Percentiles rank a stretch among this genome's conserved stretches.
These are phyloP conservation scores for Octodon degus DNA, from an alignment of 2,113 vertebrate species.

Conservation along the genomic window DNA sequence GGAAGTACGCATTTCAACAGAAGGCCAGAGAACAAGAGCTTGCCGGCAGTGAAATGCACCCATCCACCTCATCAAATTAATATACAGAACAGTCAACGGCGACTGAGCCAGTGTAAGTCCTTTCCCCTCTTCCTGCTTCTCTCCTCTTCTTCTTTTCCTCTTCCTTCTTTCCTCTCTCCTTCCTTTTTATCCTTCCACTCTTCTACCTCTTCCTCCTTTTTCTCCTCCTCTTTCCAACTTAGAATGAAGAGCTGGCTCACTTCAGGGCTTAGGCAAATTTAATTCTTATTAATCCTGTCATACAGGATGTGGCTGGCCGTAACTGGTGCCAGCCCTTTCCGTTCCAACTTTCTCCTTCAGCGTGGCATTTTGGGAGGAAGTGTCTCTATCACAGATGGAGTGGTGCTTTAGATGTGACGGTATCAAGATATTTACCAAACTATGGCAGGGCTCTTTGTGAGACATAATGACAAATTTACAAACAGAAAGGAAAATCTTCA, in stretches of 20 bases:
- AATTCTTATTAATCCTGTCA: slow-evolving; percentile 64
- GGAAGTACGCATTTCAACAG: background rate
- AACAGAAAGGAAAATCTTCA: slow-evolving; percentile 66
- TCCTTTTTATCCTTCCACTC: background rate
- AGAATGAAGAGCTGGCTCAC: background rate
- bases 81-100: background rate
- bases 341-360: slow-evolving; percentile 46
- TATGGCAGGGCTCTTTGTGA: slow-evolving; percentile 22
- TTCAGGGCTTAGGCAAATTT: background rate
- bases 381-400: slow-evolving; percentile 44
- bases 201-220: background rate
- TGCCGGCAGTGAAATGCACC: background rate
- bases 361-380: background rate
- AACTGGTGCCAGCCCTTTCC: background rate
- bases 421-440: slow-evolving; percentile 69
- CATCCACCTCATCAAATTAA: background rate
- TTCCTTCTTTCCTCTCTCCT: background rate
- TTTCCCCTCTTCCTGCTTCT: background rate
- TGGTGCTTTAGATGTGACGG: background rate
- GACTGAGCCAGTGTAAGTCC: background rate
- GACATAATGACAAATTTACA: slow-evolving; percentile 72
- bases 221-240: background rate
- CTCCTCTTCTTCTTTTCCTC: background rate
- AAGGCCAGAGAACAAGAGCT: background rate
- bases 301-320: background rate